Percentiles rank a stretch among this genome's conserved stretches.
These are phyloP conservation scores for Ciconia maguari DNA, from an alignment of 2,113 vertebrate genomes.

Conservation along the genomic window DNA sequence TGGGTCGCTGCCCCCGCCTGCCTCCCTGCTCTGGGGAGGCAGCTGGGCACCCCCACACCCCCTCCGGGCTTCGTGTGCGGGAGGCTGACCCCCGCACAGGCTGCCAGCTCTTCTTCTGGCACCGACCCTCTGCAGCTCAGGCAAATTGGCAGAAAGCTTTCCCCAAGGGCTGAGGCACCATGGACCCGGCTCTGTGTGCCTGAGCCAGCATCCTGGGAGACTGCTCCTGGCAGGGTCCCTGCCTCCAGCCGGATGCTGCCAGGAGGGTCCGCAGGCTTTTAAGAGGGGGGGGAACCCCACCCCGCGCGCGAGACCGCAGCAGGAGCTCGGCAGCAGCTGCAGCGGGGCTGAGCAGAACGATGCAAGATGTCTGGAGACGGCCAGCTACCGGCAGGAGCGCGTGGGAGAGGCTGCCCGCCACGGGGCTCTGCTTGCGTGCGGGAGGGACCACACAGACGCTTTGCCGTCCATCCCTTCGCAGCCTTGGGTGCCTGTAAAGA, in stretches of 20 bases:
- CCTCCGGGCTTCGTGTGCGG: not conserved
- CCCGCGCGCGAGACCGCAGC: not conserved
- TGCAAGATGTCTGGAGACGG: not conserved
- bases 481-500: not conserved
- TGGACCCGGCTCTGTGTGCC: not conserved
- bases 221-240: not conserved
- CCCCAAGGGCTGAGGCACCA: not conserved
- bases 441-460: not conserved
- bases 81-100: not conserved
- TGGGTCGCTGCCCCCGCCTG: fast-evolving
- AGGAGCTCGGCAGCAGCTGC: not conserved
- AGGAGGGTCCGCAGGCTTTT: not conserved
- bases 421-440: not conserved
- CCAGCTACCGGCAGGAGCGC: not conserved
- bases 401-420: not conserved
- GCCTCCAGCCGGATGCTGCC: not conserved
- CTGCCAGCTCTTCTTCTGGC: not conserved
- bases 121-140: not conserved
- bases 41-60: not conserved
- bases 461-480: fast-evolving
- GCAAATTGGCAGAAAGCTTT: not conserved
- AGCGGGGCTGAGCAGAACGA: not conserved
- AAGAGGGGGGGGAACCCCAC: not conserved
- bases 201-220: not conserved
- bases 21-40: not conserved